phyloP scores from a whole-genome alignment of 2,113 vertebrate species.

The Cryptomyrus ogoouensis region DNA sequence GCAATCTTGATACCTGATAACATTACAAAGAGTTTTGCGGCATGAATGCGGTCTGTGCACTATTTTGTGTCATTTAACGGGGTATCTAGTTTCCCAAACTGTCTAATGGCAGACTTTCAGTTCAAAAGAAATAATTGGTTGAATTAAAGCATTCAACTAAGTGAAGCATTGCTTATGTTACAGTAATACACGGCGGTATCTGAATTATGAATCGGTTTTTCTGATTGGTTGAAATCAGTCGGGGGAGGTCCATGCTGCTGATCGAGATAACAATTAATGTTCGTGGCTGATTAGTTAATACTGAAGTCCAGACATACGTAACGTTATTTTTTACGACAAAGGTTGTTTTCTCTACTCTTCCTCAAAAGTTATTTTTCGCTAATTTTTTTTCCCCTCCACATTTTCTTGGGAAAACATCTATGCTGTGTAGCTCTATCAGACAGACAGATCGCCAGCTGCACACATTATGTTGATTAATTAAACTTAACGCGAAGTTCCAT shows the following conservation, averaged over 20 bases:
- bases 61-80: not conserved
- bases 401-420: not conserved
- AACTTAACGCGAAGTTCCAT: not conserved
- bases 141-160: not conserved
- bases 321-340: not conserved
- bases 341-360: not conserved
- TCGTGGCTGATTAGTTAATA: not conserved
- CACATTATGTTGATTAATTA: not conserved
- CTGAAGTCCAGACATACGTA: not conserved
- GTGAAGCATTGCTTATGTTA: not conserved
- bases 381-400: not conserved
- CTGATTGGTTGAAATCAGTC: not conserved
- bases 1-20: not conserved
- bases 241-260: not conserved
- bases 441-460: not conserved
- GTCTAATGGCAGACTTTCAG: not conserved
- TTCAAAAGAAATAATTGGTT: not conserved
- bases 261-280: not conserved
- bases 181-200: not conserved
- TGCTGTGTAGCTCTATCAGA: not conserved
- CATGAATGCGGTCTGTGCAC: not conserved
- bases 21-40: not conserved
- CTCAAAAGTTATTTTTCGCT: not conserved
- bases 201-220: not conserved
- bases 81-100: not conserved